Evolutionary conservation across 2,113 vertebrate genomes (phyloP).

Genomic region (Mobula birostris): DNA sequence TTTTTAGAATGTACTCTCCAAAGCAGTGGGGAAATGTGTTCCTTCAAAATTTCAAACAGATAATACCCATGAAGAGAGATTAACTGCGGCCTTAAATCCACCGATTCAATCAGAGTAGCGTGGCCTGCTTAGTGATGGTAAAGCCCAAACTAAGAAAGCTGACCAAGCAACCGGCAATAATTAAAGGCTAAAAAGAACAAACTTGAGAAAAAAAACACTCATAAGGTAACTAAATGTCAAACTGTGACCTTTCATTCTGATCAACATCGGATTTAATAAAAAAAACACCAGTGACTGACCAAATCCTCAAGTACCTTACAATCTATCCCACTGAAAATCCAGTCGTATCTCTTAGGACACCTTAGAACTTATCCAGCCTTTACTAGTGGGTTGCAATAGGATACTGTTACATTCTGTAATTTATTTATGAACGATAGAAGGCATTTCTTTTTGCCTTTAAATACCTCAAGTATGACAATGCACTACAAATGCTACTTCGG

Average conservation of each 20-base stretch:
- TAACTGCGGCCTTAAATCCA: background rate
- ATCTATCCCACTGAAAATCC: background rate
- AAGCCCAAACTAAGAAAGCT: background rate
- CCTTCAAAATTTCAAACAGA: slow-evolving; percentile 16
- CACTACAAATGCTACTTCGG: too few relatives aligned
- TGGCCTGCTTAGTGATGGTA: slow-evolving; percentile 2
- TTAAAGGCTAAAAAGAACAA: slow-evolving; percentile 25
- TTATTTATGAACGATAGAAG: background rate
- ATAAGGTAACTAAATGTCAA: slow-evolving; percentile 19
- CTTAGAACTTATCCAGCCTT: background rate
- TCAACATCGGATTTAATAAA: slow-evolving; percentile 17
- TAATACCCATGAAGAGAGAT: slow-evolving; percentile 19
- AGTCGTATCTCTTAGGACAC: background rate
- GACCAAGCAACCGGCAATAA: slow-evolving; percentile 9
- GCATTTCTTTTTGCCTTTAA: background rate
- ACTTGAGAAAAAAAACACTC: background rate
- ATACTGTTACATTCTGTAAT: background rate
- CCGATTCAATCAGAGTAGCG: background rate
- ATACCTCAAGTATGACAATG: background rate
- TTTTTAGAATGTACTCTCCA: background rate
- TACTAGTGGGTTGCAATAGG: background rate
- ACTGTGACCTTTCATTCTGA: slow-evolving; percentile 20
- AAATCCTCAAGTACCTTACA: background rate
- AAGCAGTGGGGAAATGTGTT: background rate
- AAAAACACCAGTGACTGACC: slow-evolving; percentile 1